Percentiles rank a stretch among this genome's conserved stretches.
These are phyloP conservation scores for Meloidogyne floridensis DNA, from an alignment of 1,140 invertebrate genomes.

Conservation along the genomic window DNA sequence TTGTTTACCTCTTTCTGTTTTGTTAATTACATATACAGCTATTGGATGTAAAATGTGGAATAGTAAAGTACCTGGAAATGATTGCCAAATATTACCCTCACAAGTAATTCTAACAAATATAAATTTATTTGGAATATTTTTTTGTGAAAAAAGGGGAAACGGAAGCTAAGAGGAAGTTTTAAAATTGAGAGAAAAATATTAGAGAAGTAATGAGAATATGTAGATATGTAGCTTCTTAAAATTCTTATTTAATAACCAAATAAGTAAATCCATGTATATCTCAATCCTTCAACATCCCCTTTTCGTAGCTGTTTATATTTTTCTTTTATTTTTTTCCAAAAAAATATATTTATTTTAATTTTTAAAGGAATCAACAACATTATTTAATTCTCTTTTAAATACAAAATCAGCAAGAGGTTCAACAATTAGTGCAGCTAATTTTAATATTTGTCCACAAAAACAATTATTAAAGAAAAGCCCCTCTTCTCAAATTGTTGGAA, in stretches of 20 bases:
- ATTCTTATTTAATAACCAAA: too few species aligned
- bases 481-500: neutral
- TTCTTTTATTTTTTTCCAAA: too few species aligned
- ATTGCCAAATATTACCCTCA: constrained; percentile 19
- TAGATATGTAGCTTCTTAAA: too few species aligned
- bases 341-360: too few species aligned
- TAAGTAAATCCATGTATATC: too few species aligned
- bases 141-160: neutral
- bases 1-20: constrained; percentile 57
- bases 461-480: neutral
- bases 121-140: neutral
- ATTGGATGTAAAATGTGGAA: constrained; percentile 65
- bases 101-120: neutral
- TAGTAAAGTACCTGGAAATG: constrained; percentile 56
- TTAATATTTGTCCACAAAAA: neutral
- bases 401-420: neutral
- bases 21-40: constrained; percentile 62
- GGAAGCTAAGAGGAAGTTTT: too few species aligned
- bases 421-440: constrained; percentile 5
- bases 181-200: too few species aligned
- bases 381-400: neutral
- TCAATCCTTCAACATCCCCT: too few species aligned
- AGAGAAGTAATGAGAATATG: too few species aligned
- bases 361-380: neutral
- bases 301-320: too few species aligned